phyloP scores from a whole-genome alignment of 92 coral and sea anemone species.

The Metridium senile region DNA sequence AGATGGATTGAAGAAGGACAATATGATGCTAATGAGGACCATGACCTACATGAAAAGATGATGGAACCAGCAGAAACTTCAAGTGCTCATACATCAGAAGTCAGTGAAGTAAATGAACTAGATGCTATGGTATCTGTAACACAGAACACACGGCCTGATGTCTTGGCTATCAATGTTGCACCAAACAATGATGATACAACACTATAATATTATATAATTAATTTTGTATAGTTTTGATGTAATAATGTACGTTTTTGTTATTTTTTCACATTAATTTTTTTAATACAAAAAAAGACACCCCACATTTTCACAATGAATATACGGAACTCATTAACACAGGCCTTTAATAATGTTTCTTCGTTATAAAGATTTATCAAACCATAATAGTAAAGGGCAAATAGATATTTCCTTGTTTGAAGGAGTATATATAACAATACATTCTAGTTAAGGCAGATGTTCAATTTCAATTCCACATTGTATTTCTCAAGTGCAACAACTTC shows the following conservation, averaged over 20 bases:
- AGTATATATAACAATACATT: too few relatives aligned
- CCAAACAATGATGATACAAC: constrained; percentile 59
- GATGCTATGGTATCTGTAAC: constrained; percentile 56
- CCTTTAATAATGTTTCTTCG: too few relatives aligned
- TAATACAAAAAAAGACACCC: background rate
- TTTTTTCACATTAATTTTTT: background rate
- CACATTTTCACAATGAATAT: too few relatives aligned
- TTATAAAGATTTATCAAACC: too few relatives aligned
- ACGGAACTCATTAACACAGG: too few relatives aligned
- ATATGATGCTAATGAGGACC: constrained; percentile 56
- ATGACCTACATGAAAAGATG: constrained; percentile 27
- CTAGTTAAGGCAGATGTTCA: too few relatives aligned
- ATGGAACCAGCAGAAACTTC: constrained; percentile 30
- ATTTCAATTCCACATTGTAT: too few relatives aligned
- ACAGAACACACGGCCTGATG: constrained; percentile 54
- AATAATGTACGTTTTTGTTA: constrained; percentile 4
- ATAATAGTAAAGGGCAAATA: too few relatives aligned
- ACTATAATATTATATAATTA: constrained; percentile 34
- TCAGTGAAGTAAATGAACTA: constrained; percentile 63
- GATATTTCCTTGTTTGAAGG: too few relatives aligned
- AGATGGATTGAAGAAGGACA: constrained; percentile 94
- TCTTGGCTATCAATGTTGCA: constrained; percentile 46
- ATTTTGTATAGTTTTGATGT: background rate
- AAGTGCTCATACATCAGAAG: constrained; percentile 53
- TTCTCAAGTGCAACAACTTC: too few relatives aligned